Evolutionary conservation across 2,888 invertebrate genomes (phyloP), one percentile per base, ranked within the genome.

Genomic region (Lepetodrilus schrolli): DNA sequence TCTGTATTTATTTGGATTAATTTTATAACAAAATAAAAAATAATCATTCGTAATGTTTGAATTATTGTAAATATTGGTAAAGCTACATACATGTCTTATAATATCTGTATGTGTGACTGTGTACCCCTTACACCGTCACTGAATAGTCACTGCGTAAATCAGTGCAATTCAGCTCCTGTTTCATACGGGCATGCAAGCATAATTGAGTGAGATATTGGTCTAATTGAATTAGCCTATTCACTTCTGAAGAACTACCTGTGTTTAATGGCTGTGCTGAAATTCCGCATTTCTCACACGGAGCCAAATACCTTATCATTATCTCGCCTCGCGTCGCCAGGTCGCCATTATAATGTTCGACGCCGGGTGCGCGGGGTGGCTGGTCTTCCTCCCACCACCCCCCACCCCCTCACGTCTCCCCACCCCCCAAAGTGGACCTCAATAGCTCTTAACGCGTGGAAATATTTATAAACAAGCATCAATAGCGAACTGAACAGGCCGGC

Each of bases 381-480:
- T n/a, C n/a, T n/a, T n/a, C n/a, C n/a, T n/a, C n/a, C n/a, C n/a
- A n/a, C n/a, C n/a, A n/a, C n/a, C n/a, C n/a, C n/a, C n/a, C n/a
- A n/a, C n/a, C n/a, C n/a, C n/a, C n/a, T n/a, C n/a, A n/a, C n/a
- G 26, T 58, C 21, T 30, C 30, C 30, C 30, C n/a, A n/a, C n/a
- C n/a, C n/a, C n/a, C n/a, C n/a, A n/a, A 58, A 30, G 58, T 58
- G 58, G 30, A 30, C 34, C 17, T 58, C 30, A 58, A 58, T 26
- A 34, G 58, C 58, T 13, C 17, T 30, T n/a, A 30, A 30, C 58
- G 30, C 30, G 58, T 26, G 58, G 58, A 58, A 58, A 58, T 58
- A 58, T 58, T 58, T 58, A 58, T 58, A 58, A 58, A 58, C 58
- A 58, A 17, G 58, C 17, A 30, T 58, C 34, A 34, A 58, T 30